Evolutionary conservation across 2,113 vertebrate genomes (phyloP).

Genomic region (Fregetta grallaria): DNA sequence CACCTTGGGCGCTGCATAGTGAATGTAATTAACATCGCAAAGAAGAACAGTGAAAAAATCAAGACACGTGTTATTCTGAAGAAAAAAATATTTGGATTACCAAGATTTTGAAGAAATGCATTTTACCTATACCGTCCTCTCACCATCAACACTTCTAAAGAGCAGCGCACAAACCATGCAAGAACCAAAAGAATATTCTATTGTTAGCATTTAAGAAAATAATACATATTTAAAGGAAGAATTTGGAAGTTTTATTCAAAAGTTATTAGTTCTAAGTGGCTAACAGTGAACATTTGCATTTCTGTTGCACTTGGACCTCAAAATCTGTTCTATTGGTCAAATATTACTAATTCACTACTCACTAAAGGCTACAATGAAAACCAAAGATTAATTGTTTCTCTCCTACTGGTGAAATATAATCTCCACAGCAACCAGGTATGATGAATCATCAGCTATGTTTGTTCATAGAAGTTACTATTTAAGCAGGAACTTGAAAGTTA

Average conservation of each 20-base stretch:
- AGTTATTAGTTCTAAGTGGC: not conserved
- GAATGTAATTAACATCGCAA: constrained; percentile 38
- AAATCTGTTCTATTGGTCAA: not conserved
- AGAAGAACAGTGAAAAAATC: not conserved
- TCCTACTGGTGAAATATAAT: not conserved
- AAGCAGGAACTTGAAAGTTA: not conserved
- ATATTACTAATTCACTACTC: not conserved
- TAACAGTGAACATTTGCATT: not conserved
- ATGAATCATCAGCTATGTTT: not conserved
- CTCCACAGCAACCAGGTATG: not conserved
- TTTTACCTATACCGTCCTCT: not conserved
- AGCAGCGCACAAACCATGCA: not conserved
- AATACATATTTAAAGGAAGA: not conserved
- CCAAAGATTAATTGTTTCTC: not conserved
- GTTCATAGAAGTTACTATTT: not conserved
- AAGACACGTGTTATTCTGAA: not conserved
- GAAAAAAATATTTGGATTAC: not conserved
- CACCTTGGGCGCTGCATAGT: not conserved
- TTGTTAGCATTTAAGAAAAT: not conserved
- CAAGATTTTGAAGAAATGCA: not conserved
- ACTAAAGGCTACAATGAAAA: not conserved
- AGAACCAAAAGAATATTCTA: not conserved
- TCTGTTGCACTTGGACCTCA: not conserved
- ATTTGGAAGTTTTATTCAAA: not conserved
- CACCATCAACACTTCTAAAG: not conserved